Conservation (phyloP, 2,113 vertebrate species). For the Entomyzon cyanotis region DNA sequence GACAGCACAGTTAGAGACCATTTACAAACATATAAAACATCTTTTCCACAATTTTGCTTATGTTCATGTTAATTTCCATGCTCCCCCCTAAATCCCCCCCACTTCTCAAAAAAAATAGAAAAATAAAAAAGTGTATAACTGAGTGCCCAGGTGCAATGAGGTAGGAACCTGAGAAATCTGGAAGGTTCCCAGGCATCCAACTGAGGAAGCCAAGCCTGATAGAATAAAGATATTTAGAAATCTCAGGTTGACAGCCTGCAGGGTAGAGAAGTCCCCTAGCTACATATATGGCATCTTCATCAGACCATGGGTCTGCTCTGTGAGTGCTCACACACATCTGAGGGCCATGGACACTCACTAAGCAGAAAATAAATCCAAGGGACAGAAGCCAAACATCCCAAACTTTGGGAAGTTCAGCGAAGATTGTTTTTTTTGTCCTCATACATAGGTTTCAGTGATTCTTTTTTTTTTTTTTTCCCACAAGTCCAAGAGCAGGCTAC, state of each 20-base stretch:
- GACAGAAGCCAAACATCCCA: not conserved
- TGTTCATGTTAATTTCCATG: not conserved
- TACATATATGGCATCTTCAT: not conserved
- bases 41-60: not conserved
- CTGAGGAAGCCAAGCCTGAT: not conserved
- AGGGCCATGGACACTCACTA: not conserved
- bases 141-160: not conserved
- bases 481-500: not conserved
- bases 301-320: not conserved
- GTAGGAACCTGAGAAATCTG: not conserved
- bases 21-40: not conserved
- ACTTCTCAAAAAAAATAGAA: not conserved
- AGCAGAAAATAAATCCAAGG: not conserved
- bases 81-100: rapidly evolving
- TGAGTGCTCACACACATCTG: not conserved
- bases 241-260: rapidly evolving
- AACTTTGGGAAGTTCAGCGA: not conserved
- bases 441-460: not conserved
- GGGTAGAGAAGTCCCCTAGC: not conserved
- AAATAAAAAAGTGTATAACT: not conserved
- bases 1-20: not conserved
- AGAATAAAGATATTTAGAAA: not conserved
- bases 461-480: not conserved
- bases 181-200: not conserved
- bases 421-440: not conserved